Conservation (phyloP, 2,113 vertebrate species). For the Euleptes europaea region DNA sequence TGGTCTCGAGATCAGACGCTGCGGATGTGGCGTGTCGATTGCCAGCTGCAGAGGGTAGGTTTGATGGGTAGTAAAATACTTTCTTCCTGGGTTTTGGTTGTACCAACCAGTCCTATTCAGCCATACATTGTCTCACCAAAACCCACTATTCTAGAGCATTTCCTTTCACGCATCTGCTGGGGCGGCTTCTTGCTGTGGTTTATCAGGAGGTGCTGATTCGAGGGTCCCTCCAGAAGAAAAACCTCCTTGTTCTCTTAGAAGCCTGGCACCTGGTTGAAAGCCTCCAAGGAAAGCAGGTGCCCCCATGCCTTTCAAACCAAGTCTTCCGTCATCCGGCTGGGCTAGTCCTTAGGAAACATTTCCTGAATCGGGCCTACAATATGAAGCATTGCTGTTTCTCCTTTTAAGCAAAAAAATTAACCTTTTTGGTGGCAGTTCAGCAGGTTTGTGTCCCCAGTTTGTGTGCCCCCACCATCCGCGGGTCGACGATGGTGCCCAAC, state of each 20-base stretch:
- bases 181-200: background rate
- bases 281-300: background rate
- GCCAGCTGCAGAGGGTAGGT: slow-evolving; percentile 92
- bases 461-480: too few relatives aligned
- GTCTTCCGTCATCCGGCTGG: background rate
- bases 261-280: background rate
- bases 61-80: rapidly evolving
- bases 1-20: slow-evolving; percentile 98
- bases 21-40: slow-evolving; percentile 95
- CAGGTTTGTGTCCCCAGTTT: background rate
- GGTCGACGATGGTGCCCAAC: background rate
- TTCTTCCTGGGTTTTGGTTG: background rate
- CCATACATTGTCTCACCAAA: background rate
- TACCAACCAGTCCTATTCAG: background rate
- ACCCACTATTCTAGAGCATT: too few relatives aligned
- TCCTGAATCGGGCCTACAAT: background rate
- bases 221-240: background rate
- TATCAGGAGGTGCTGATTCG: background rate
- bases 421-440: background rate
- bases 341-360: background rate
- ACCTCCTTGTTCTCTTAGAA: background rate
- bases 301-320: background rate
- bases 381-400: background rate
- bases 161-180: background rate
- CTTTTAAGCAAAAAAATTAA: background rate